These are phyloP conservation scores for Chloroclystis v-ata DNA, from an alignment of 2,888 invertebrate genomes.

Conservation along the genomic window DNA sequence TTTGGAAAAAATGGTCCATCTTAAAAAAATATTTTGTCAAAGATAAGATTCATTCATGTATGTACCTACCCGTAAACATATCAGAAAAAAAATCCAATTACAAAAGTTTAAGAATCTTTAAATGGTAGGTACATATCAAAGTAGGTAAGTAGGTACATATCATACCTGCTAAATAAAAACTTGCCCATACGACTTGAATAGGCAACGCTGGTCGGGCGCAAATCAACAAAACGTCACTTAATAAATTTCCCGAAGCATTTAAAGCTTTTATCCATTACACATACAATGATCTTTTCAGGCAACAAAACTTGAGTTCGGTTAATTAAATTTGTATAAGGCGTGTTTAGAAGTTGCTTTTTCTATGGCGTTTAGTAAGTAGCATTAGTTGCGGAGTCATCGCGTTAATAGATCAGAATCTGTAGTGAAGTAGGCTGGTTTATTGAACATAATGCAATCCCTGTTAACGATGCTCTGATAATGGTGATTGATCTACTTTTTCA, in stretches of 20 bases:
- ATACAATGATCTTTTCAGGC: slow-evolving; percentile 68
- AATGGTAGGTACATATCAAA: no score
- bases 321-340: slow-evolving; percentile 74
- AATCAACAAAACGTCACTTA: slow-evolving; percentile 58
- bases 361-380: slow-evolving; percentile 51
- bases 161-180: slow-evolving; percentile 6
- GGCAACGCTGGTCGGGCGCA: slow-evolving; percentile 50
- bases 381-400: slow-evolving; percentile 55
- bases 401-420: slow-evolving; percentile 75
- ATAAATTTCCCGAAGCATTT: slow-evolving; percentile 70
- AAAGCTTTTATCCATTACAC: slow-evolving; percentile 73
- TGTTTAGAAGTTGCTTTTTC: slow-evolving; percentile 64
- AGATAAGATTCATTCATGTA: no score
- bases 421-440: slow-evolving; percentile 64
- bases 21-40: no score
- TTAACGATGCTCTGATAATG: slow-evolving; percentile 70
- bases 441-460: slow-evolving; percentile 65
- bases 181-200: slow-evolving; percentile 58
- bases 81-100: no score
- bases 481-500: slow-evolving; percentile 70
- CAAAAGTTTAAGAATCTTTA: no score
- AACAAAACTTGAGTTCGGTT: slow-evolving; percentile 62
- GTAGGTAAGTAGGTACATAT: no score
- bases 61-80: no score
- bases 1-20: no score